These are phyloP conservation scores for Rutpela maculata DNA, from an alignment of 2,888 invertebrate species.

Conservation along the genomic window DNA sequence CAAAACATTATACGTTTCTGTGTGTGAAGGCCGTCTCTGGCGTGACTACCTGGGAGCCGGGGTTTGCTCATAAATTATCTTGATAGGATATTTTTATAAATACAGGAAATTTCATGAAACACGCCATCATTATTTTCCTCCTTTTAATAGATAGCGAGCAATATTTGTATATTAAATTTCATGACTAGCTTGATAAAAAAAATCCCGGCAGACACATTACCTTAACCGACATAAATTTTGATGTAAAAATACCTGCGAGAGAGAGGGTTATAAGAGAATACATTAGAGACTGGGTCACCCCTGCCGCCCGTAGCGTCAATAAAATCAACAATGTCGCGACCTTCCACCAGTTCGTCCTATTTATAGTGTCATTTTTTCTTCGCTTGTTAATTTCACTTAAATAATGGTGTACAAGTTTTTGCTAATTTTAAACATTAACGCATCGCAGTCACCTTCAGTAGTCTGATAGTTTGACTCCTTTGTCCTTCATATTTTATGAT, in stretches of 20 bases:
- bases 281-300: neutral
- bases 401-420: neutral
- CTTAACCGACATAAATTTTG: neutral
- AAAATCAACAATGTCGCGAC: neutral
- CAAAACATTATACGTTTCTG: no score
- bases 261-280: neutral
- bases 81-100: no score
- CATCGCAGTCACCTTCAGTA: neutral
- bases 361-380: neutral
- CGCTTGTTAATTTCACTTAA: neutral
- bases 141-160: no score
- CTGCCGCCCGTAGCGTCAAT: neutral
- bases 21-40: no score
- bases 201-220: neutral
- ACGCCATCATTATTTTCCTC: no score
- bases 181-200: neutral
- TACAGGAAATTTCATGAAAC: no score
- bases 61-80: no score
- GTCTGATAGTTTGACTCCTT: neutral
- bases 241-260: neutral
- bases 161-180: no score
- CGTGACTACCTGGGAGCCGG: no score
- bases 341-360: neutral
- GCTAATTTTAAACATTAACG: neutral
- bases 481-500: neutral